phyloP scores from a whole-genome alignment of 2,797 vertebrate species.

The Eleutherodactylus coqui region DNA sequence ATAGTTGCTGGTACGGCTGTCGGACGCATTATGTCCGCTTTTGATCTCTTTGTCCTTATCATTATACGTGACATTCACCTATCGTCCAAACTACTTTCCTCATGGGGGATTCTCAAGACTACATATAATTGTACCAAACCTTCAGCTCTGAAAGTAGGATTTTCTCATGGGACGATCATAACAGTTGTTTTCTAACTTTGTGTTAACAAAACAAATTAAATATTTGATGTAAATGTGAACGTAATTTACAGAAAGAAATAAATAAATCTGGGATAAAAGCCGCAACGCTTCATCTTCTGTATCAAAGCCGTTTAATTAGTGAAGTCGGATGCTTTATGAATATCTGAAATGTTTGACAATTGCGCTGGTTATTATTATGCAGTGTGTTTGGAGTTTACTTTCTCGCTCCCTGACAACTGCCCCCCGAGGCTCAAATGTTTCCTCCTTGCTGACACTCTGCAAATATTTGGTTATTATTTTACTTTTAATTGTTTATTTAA shows the following conservation, averaged over 20 bases:
- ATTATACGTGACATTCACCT: too few relatives aligned
- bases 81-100: not conserved
- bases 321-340: not conserved
- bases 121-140: not conserved
- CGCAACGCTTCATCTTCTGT: not conserved
- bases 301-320: constrained; percentile 9
- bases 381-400: not conserved
- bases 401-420: not conserved
- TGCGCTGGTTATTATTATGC: not conserved
- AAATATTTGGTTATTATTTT: constrained; percentile 6
- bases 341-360: constrained; percentile 8
- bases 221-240: not conserved
- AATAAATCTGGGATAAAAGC: not conserved
- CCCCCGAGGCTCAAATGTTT: not conserved
- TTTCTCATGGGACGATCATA: not conserved
- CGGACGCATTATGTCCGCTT: too few relatives aligned
- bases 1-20: too few relatives aligned
- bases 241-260: not conserved
- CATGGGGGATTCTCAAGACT: too few relatives aligned
- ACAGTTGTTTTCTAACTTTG: not conserved
- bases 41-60: too few relatives aligned
- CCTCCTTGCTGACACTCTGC: not conserved
- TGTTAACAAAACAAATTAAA: constrained; percentile 10
- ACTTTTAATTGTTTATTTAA: constrained; percentile 12
- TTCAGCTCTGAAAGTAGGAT: not conserved